Evolutionary conservation across 2,113 vertebrate genomes (phyloP).

Genomic region (Lampris incognitus): DNA sequence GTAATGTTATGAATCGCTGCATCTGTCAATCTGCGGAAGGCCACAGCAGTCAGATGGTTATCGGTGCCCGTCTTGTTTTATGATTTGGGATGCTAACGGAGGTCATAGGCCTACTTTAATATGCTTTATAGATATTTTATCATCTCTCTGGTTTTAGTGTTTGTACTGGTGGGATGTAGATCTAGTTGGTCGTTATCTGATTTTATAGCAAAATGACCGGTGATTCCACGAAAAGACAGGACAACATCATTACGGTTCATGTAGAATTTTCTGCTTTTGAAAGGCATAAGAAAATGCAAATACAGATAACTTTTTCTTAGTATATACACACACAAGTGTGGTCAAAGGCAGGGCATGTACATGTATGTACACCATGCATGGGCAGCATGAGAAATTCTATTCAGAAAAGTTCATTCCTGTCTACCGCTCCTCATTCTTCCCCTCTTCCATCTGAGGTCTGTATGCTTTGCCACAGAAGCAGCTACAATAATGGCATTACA

Average conservation of each 20-base stretch:
- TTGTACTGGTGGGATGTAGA: too few relatives aligned
- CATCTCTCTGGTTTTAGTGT: conserved; percentile 40
- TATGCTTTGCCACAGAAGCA: too few relatives aligned
- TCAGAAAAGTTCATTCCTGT: conserved; percentile 1
- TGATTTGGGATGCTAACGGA: conserved; percentile 19
- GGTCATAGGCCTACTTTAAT: conserved; percentile 39
- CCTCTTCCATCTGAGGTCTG: too few relatives aligned
- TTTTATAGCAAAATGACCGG: too few relatives aligned
- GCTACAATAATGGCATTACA: too few relatives aligned
- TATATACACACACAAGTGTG: not conserved
- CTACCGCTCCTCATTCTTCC: too few relatives aligned
- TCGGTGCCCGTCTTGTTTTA: not conserved
- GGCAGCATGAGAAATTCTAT: conserved; percentile 9
- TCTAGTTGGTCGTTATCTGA: too few relatives aligned
- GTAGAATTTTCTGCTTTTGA: not conserved
- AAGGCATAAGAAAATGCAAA: not conserved
- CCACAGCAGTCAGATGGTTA: not conserved
- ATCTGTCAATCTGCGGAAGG: conserved; percentile 45
- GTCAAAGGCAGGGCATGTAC: conserved; percentile 5
- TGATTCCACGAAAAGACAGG: too few relatives aligned
- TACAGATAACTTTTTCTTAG: too few relatives aligned
- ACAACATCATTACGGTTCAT: not conserved
- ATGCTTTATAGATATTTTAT: conserved; percentile 41
- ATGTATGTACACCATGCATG: not conserved
- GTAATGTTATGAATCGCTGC: conserved; percentile 33